phyloP scores from a whole-genome alignment of 2,797 vertebrate genomes.

The Chelidonichthys spinosus region DNA sequence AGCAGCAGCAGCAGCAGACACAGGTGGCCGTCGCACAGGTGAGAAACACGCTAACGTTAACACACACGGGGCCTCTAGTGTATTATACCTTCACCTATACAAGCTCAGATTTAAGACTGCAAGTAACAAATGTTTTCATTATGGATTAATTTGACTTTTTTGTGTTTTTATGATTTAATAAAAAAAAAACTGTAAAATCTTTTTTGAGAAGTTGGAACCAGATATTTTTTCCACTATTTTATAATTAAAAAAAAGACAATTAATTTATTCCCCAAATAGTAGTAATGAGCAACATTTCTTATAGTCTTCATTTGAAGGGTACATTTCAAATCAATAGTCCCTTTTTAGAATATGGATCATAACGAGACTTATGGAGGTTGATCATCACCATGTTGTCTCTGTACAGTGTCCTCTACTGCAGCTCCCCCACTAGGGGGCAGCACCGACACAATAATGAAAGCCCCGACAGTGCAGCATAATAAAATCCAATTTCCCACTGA shows the following conservation, averaged over 20 bases:
- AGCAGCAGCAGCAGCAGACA: constrained; percentile 90
- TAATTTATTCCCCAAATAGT: neutral
- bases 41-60: neutral
- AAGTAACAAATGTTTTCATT: neutral
- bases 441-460: constrained; percentile 40
- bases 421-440: constrained; percentile 69
- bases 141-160: neutral
- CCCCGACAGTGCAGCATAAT: neutral
- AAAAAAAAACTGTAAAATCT: too few species aligned
- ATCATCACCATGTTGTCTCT: neutral
- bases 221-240: neutral
- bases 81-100: neutral
- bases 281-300: neutral
- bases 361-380: too few species aligned
- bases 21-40: constrained; percentile 90
- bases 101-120: neutral
- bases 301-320: neutral
- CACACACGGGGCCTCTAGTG: neutral
- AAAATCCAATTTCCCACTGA: constrained; percentile 20
- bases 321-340: constrained; percentile 9
- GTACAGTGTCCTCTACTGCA: neutral
- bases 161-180: too few species aligned
- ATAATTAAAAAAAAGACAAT: neutral
- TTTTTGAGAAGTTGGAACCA: too few species aligned
- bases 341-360: neutral